Percentiles rank a stretch among this genome's conserved stretches.
Conservation (phyloP, 2,797 vertebrate genomes). For the Scleropages formosus region DNA sequence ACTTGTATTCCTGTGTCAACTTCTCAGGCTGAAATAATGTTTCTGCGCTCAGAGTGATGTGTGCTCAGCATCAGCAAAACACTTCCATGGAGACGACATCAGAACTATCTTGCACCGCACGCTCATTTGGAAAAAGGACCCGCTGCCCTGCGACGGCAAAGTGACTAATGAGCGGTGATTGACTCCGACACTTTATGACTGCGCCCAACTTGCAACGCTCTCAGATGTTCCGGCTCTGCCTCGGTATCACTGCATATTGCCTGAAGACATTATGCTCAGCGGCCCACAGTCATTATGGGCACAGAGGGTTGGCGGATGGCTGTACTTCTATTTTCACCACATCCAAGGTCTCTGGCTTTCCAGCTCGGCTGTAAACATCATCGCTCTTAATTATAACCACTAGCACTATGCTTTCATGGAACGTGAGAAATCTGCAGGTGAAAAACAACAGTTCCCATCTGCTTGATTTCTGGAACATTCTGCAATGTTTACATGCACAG, state of each 20-base stretch:
- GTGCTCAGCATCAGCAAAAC: background rate
- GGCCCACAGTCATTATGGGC: slow-evolving; percentile 14
- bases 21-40: background rate
- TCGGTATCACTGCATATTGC: background rate
- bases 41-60: background rate
- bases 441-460: background rate
- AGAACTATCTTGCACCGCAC: background rate
- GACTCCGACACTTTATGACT: background rate
- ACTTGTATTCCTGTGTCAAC: background rate
- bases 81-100: background rate
- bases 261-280: background rate
- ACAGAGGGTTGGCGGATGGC: slow-evolving; percentile 24
- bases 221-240: background rate
- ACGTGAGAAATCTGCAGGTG: background rate
- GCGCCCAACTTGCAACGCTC: background rate
- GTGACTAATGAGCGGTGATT: background rate
- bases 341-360: background rate
- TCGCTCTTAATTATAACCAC: background rate
- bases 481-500: background rate
- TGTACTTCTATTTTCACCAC: background rate
- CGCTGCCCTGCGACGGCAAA: background rate
- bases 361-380: slow-evolving; percentile 11
- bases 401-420: background rate
- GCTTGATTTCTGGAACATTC: background rate
- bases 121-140: background rate